A percentile compares a stretch with the other conserved stretches of the same genome.
Conservation (phyloP, 2,888 invertebrate species). For the Trichacis sp. region DNA sequence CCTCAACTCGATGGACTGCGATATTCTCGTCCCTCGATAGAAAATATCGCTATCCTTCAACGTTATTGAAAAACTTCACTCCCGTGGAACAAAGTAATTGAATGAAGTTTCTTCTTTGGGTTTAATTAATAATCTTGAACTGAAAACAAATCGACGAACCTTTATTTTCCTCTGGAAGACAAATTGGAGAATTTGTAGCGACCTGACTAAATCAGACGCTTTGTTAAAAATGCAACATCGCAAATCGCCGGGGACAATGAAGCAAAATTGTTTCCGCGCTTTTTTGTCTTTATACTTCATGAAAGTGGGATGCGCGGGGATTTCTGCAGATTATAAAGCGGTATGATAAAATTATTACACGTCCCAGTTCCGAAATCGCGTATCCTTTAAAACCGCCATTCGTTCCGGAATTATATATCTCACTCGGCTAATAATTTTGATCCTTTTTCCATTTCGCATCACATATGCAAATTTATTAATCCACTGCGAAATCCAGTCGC, state of each 20-base stretch:
- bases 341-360: not conserved
- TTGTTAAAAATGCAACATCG: too few species aligned
- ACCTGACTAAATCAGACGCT: too few species aligned
- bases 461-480: not conserved
- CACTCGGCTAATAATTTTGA: not conserved
- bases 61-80: not conserved
- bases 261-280: not conserved
- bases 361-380: not conserved
- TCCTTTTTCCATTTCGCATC: not conserved
- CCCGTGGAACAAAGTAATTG: not conserved
- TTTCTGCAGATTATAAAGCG: not conserved
- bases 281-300: too few species aligned
- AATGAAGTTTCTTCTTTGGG: not conserved
- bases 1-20: not conserved
- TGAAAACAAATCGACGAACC: not conserved
- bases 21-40: not conserved
- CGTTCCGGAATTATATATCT: not conserved
- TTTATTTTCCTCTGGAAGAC: too few species aligned
- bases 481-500: not conserved
- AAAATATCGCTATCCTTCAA: not conserved
- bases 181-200: too few species aligned
- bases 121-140: not conserved
- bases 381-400: not conserved
- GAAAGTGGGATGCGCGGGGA: not conserved
- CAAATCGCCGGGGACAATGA: not conserved